Evolutionary conservation across 2,113 vertebrate species (phyloP).

Genomic region (Myrmophylax atrothorax): DNA sequence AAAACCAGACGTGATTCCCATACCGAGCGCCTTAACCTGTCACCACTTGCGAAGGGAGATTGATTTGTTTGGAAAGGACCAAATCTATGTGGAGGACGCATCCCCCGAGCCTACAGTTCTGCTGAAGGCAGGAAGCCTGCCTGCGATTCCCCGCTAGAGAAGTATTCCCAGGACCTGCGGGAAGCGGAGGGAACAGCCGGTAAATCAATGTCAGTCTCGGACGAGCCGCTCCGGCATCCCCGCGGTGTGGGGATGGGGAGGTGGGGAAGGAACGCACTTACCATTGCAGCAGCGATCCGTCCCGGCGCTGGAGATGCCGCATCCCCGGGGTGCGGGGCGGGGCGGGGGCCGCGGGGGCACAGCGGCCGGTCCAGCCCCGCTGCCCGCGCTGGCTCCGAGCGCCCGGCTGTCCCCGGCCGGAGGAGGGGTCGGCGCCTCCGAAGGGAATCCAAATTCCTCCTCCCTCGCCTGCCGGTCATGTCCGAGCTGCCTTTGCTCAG

Average conservation of each 20-base stretch:
- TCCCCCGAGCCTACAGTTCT: not conserved
- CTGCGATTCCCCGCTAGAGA: not conserved
- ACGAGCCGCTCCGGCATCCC: not conserved
- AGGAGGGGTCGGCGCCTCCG: conserved; percentile 18
- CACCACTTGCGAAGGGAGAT: not conserved
- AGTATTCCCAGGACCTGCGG: not conserved
- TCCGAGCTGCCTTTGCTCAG: conserved; percentile 46
- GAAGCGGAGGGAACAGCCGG: not conserved
- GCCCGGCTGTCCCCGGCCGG: not conserved
- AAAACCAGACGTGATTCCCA: conserved; percentile 54
- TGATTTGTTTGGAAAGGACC: not conserved
- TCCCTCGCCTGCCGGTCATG: conserved; percentile 47
- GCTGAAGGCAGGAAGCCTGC: not conserved
- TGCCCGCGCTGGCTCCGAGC: not conserved
- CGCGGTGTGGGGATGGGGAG: not conserved
- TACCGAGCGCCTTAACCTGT: conserved; percentile 33
- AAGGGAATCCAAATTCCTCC: conserved; percentile 46
- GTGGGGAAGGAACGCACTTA: not conserved
- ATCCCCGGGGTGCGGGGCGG: not conserved
- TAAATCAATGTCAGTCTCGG: not conserved
- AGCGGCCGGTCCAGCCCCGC: not conserved
- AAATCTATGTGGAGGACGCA: not conserved
- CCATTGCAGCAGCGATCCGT: conserved; percentile 33
- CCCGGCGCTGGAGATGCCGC: conserved; percentile 30
- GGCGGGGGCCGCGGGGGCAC: not conserved